A percentile compares a stretch with the other conserved stretches of the same genome.
Evolutionary conservation across 2,797 vertebrate species (phyloP).

Genomic region (Synaphobranchus kaupii): DNA sequence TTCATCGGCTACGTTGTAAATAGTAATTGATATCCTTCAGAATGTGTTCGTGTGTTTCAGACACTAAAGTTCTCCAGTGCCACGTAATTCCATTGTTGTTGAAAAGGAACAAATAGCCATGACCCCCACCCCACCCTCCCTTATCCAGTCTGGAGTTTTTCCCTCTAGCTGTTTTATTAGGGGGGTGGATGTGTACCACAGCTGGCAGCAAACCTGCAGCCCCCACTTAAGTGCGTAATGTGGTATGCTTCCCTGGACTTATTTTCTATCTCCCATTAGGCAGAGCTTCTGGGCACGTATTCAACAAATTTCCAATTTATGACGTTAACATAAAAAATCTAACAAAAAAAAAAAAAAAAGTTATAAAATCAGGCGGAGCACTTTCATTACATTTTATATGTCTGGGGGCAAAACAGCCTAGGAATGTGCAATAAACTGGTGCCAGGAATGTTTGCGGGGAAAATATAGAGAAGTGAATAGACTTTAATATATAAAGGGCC

Average conservation of each 20-base stretch:
- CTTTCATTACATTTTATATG: neutral
- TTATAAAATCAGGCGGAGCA: neutral
- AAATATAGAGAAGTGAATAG: too few species aligned
- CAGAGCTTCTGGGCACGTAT: constrained; percentile 55
- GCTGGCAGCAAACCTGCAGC: constrained; percentile 49
- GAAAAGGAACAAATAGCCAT: neutral
- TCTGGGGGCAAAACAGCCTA: too few species aligned
- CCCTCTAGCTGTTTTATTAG: constrained; percentile 51
- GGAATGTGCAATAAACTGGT: neutral
- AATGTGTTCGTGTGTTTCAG: neutral
- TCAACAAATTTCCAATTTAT: neutral
- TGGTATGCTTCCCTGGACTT: constrained; percentile 38
- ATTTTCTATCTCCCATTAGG: constrained; percentile 58
- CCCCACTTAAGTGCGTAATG: constrained; percentile 29
- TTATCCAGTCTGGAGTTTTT: neutral
- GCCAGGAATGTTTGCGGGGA: neutral
- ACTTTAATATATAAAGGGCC: neutral
- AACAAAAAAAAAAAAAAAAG: neutral
- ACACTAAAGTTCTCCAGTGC: neutral
- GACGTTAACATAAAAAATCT: neutral
- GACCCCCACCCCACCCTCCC: too few species aligned
- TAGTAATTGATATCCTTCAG: neutral
- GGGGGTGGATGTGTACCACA: constrained; percentile 50
- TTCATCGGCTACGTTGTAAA: neutral
- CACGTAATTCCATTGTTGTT: neutral